Evolutionary conservation across 2,113 vertebrate genomes (phyloP).

Genomic region (Onychostoma macrolepis): DNA sequence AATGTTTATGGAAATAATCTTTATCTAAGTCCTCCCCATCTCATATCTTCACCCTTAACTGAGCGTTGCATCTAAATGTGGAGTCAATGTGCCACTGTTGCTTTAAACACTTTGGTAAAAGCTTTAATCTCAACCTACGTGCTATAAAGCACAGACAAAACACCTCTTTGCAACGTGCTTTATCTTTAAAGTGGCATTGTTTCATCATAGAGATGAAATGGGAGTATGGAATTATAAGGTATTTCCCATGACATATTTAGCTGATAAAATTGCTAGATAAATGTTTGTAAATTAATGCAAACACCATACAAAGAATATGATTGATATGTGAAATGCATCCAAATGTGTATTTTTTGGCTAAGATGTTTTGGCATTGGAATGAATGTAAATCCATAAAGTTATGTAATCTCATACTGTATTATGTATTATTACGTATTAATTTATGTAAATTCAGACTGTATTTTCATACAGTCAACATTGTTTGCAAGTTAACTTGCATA

Average conservation of each 20-base stretch:
- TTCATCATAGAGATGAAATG: slow-evolving; percentile 23
- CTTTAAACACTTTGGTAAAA: slow-evolving; percentile 21
- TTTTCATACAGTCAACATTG: too few species aligned
- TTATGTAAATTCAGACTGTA: too few species aligned
- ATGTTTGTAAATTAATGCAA: background rate
- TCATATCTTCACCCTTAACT: slow-evolving; percentile 36
- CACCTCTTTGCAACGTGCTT: slow-evolving; percentile 12
- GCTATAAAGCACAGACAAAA: slow-evolving; percentile 48
- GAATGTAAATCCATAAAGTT: too few species aligned
- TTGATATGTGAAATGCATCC: background rate
- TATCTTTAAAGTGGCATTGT: slow-evolving; percentile 14
- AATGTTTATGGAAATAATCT: slow-evolving; percentile 22
- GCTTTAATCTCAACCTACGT: slow-evolving; percentile 43
- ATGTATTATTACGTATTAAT: too few species aligned
- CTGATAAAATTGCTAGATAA: background rate
- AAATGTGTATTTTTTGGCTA: background rate
- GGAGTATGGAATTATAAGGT: background rate
- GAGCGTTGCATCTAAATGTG: slow-evolving; percentile 22
- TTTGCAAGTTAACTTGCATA: too few species aligned
- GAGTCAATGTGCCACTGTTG: slow-evolving; percentile 31
- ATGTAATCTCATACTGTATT: too few species aligned
- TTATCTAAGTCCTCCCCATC: slow-evolving; percentile 2
- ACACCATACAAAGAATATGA: background rate
- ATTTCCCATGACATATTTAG: slow-evolving; percentile 3
- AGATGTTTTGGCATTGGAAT: background rate